Conservation (phyloP, 2,888 invertebrate species). For the Amphipyra tragopoginis region DNA sequence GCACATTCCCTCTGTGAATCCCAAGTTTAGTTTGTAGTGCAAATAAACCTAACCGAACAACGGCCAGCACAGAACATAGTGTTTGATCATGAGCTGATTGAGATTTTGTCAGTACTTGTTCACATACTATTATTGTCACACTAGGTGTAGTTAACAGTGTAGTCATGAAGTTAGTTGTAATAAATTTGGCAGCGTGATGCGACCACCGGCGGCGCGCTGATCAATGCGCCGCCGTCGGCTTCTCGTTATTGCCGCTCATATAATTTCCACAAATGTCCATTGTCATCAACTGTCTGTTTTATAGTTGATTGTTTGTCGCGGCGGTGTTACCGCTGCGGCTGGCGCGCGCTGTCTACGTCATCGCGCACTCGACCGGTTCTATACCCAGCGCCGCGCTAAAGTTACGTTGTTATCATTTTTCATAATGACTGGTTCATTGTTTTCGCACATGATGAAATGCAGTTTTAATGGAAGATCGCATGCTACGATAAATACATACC, state of each 20-base stretch:
- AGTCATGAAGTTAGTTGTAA: background rate
- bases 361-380: background rate
- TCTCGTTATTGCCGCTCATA: constrained; percentile 7
- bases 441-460: background rate
- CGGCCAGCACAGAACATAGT: too few relatives aligned
- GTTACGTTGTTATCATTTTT: background rate
- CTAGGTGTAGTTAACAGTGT: too few relatives aligned
- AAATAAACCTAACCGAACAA: too few relatives aligned
- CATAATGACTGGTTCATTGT: constrained; percentile 2
- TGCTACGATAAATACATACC: background rate
- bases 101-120: too few relatives aligned
- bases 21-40: too few relatives aligned
- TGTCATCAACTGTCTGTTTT: constrained; percentile 17
- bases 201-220: background rate
- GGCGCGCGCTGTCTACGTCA: too few relatives aligned
- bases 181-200: background rate
- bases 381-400: background rate
- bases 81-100: too few relatives aligned
- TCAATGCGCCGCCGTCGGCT: background rate
- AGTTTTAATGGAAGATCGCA: background rate
- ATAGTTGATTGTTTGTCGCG: constrained; percentile 27
- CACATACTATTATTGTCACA: too few relatives aligned
- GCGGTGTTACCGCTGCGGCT: background rate
- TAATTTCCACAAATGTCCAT: constrained; percentile 13
- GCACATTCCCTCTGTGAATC: too few relatives aligned